Base-by-base conservation (phyloP, 2,797 vertebrate genomes). In the Odontamblyopus lacepedii region DNA sequence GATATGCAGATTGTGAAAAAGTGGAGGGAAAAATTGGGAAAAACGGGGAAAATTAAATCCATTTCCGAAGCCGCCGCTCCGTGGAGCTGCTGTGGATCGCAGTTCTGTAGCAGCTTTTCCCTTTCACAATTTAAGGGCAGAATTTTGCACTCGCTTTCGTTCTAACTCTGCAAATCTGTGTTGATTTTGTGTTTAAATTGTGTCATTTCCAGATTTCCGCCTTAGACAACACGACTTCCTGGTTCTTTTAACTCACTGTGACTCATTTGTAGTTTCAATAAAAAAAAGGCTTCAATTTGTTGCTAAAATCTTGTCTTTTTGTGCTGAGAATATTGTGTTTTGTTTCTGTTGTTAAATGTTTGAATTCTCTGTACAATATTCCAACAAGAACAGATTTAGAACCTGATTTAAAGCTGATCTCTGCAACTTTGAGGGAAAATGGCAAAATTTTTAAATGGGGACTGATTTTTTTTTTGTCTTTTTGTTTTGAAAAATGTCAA, bases 81-180 rank as follows among this genome's bases (percentile, higher is more conserved):
- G n/a, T n/a, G n/a, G n/a, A n/a, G n/a, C n/a, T n/a, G n/a, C n/a
- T n/a, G 35, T 38, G 35, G 35, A 9, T 2, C 35, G 1, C 81
- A 61, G 87, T 90, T 90, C 89, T 90, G 91, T 91, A 90, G 91
- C 88, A 91, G 80, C 77, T 56, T 86, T 80, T 88, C 88, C 87
- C 85, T 91, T 91, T 88, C 68, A 75, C 87, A 85, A 85, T 90
- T 91, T 91, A 90, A 89, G 77, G 76, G 80, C 81, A 76, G 74
- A 75, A 76, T 72, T 88, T 89, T 92, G 90, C 87, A 87, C 88
- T 87, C 78, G 76, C 32, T 82, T 55, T 78, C 68, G 77, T 86
- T 19, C 80, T 75, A 73, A 78, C 76, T 69, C 67, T 78, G 41
- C 65, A 71, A 15, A 30, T 32, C 2, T 74, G 75, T 57, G 56